Percentiles rank a stretch among this genome's conserved stretches.
Conservation (phyloP, 1,140 invertebrate species). For the Drosophila auraria region DNA sequence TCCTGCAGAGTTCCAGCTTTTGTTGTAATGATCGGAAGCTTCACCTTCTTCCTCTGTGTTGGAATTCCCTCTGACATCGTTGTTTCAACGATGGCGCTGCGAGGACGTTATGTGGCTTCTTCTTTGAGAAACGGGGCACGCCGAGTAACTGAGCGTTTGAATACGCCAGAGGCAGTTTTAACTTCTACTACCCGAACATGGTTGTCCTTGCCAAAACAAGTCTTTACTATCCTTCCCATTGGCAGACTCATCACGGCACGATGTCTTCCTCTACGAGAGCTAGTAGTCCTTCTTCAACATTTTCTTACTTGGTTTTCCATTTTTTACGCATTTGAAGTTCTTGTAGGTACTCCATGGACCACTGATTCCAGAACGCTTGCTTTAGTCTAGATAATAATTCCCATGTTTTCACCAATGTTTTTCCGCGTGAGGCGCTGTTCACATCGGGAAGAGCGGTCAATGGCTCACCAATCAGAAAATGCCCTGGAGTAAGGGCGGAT, state of each 20-base stretch:
- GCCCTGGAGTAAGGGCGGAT: background rate
- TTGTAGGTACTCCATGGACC: background rate
- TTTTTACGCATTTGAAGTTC: background rate
- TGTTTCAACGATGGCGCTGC: background rate
- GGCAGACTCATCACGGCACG: too few species aligned
- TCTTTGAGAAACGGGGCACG: too few species aligned
- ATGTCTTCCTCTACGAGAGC: background rate
- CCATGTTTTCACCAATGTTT: background rate
- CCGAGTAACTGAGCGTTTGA: too few species aligned
- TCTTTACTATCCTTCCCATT: background rate
- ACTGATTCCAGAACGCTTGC: background rate
- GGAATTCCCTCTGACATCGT: background rate
- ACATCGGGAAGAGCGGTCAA: background rate
- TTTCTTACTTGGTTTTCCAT: background rate
- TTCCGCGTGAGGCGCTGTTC: background rate
- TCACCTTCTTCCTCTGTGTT: background rate
- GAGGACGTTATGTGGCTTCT: too few species aligned
- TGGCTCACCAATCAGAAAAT: slow-evolving; percentile 5
- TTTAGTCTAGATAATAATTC: background rate
- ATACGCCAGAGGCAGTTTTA: too few species aligned
- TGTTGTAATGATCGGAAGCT: background rate
- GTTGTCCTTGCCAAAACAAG: background rate
- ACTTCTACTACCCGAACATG: too few species aligned
- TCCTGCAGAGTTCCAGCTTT: too few species aligned
- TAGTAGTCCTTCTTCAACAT: background rate